Conservation (phyloP, 2,797 vertebrate species). For the Rhabdophis nuchalis region DNA sequence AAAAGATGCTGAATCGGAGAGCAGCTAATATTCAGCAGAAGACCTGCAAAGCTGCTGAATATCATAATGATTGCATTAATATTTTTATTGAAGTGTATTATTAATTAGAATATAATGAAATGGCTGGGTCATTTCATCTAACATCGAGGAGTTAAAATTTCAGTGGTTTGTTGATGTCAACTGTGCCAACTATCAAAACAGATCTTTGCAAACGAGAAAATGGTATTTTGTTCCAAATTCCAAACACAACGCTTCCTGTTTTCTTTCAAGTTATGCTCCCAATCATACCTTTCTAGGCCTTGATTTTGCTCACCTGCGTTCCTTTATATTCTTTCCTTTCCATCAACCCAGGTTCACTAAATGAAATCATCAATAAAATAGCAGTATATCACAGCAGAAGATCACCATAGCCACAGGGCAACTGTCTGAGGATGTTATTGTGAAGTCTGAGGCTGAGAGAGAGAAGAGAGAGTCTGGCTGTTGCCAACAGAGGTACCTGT, state of each 20-base stretch:
- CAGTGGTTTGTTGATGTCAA: slow-evolving; percentile 39
- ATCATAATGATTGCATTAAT: slow-evolving; percentile 39
- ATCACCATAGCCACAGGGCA: neutral
- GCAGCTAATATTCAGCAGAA: slow-evolving; percentile 48
- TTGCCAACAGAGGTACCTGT: neutral
- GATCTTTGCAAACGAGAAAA: neutral
- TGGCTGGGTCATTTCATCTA: slow-evolving; percentile 59
- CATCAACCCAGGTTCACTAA: neutral
- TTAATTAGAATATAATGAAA: slow-evolving; percentile 57
- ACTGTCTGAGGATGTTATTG: neutral
- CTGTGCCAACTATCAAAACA: slow-evolving; percentile 19
- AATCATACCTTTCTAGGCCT: neutral
- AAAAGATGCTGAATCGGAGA: slow-evolving; percentile 34
- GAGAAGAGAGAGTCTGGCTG: neutral
- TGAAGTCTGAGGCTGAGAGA: neutral
- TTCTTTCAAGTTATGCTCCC: rapidly evolving
- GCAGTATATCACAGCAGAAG: neutral
- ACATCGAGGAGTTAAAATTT: slow-evolving; percentile 50
- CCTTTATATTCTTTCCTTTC: neutral
- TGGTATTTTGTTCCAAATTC: neutral
- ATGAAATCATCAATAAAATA: neutral
- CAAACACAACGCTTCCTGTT: rapidly evolving
- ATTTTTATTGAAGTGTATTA: slow-evolving; percentile 62
- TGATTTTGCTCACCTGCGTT: rapidly evolving
- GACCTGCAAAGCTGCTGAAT: slow-evolving; percentile 53